Conservation (phyloP, 2,888 invertebrate genomes). For the Cryptocephalus moraei region DNA sequence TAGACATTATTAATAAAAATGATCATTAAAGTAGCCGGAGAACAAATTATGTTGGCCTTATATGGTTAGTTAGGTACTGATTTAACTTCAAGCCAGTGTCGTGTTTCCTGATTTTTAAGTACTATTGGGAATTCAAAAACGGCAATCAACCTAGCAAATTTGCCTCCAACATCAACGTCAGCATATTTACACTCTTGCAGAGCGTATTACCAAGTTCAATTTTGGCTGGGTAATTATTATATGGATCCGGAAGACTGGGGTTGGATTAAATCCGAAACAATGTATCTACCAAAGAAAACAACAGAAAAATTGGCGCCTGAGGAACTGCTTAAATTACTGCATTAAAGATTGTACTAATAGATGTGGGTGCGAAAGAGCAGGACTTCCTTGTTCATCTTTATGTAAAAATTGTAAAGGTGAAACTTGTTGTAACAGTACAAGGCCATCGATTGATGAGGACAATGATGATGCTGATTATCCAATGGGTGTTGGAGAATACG, state of each 20-base stretch:
- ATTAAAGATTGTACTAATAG: conserved; percentile 1
- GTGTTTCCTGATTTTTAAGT: not conserved
- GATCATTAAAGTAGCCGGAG: conserved; percentile 1
- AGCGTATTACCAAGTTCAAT: not conserved
- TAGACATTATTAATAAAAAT: not conserved
- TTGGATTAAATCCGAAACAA: conserved; percentile 4
- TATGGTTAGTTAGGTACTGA: not conserved
- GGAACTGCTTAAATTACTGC: too few relatives aligned
- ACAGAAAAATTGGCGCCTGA: too few relatives aligned
- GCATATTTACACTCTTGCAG: not conserved
- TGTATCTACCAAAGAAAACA: conserved; percentile 3
- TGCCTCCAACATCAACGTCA: not conserved
- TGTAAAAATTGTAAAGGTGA: too few relatives aligned
- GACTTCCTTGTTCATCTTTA: too few relatives aligned
- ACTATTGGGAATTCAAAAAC: not conserved
- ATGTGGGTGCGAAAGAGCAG: conserved; percentile 3
- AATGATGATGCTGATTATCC: too few relatives aligned
- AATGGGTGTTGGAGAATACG: too few relatives aligned
- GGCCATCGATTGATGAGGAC: too few relatives aligned
- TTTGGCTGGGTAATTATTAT: conserved; percentile 1
- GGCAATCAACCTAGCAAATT: not conserved
- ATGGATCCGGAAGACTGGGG: conserved; percentile 1
- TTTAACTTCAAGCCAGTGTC: not conserved
- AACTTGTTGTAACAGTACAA: too few relatives aligned
- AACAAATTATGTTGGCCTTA: conserved; percentile 1